Evolutionary conservation across 2,888 invertebrate species (phyloP).

Genomic region (Hyposoter didymator): DNA sequence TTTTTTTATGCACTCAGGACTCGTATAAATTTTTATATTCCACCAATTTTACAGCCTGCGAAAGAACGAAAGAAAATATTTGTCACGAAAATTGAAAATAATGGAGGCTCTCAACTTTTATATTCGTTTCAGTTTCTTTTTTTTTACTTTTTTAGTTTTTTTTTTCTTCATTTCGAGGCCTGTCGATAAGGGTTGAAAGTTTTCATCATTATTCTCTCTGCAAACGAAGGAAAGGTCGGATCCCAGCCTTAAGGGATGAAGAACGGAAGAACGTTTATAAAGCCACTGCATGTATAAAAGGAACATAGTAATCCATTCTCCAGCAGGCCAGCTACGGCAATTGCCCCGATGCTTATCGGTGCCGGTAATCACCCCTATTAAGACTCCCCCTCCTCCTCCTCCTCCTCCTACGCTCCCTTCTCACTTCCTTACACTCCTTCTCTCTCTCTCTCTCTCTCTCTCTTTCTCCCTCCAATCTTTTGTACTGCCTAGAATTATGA

Average conservation of each 20-base stretch:
- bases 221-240: background rate
- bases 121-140: background rate
- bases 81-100: background rate
- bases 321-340: slow-evolving; percentile 53
- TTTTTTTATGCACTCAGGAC: background rate
- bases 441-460: too few species aligned
- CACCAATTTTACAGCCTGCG: background rate
- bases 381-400: slow-evolving; percentile 45
- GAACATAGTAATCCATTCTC: slow-evolving; percentile 63
- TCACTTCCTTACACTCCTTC: background rate
- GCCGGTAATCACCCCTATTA: slow-evolving; percentile 67
- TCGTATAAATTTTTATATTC: background rate
- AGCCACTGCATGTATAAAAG: slow-evolving; percentile 43
- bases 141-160: background rate
- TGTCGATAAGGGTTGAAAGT: background rate
- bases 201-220: background rate
- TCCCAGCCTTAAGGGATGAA: slow-evolving; percentile 6
- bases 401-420: background rate
- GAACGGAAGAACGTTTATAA: slow-evolving; percentile 35
- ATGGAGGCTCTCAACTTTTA: background rate
- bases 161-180: background rate
- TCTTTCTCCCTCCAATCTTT: background rate
- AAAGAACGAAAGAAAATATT: background rate
- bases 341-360: slow-evolving; percentile 65
- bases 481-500: slow-evolving; percentile 59